Evolutionary conservation across 2,888 invertebrate species (phyloP), one percentile per base, ranked within the genome.

Genomic region (Rhyacophila evoluta): DNA sequence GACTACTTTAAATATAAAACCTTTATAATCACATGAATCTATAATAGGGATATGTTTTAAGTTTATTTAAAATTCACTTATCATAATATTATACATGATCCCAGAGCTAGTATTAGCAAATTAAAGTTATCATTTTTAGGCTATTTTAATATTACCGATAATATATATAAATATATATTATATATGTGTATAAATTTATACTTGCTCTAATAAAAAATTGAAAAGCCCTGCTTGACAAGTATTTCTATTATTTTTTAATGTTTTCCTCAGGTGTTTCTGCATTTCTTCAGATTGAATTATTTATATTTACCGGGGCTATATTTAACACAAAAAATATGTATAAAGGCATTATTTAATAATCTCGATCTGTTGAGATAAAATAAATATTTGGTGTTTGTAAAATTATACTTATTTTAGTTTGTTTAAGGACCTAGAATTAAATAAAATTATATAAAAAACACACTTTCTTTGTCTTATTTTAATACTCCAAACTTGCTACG

Each of bases 371-470:
- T 55, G 19, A 8, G 55, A 55, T 33, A 19, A 10, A 25, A 41
- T 41, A 41, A 55, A 10, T 25, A 55, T 55, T 55, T 8, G 55
- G 55, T 55, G 55, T 55, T 55, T 55, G 55, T 55, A 55, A 55
- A 55, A 55, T 55, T 41, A 41, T 41, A 41, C 1, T 41, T 19
- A 19, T 55, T 55, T 55, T 55, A 55, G 55, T 55, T 55, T 55
- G 55, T 55, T 55, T 55, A 55, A 55, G 55, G 55, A 55, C 55
- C 55, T 55, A 55, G 55, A 55, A 55, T 55, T 55, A 55, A 55
- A 55, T 55, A 55, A 55, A 55, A 55, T 55, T 55, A 55, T 10
- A 55, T 55, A 25, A 55, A 55, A 55, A 19, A 19, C 19, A 55
- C 55, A 55, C 1, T 41, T 10, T 55, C 1, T 15, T 55, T 25